Evolutionary conservation across 2,113 vertebrate genomes (phyloP).

Genomic region (Cepphus grylle): DNA sequence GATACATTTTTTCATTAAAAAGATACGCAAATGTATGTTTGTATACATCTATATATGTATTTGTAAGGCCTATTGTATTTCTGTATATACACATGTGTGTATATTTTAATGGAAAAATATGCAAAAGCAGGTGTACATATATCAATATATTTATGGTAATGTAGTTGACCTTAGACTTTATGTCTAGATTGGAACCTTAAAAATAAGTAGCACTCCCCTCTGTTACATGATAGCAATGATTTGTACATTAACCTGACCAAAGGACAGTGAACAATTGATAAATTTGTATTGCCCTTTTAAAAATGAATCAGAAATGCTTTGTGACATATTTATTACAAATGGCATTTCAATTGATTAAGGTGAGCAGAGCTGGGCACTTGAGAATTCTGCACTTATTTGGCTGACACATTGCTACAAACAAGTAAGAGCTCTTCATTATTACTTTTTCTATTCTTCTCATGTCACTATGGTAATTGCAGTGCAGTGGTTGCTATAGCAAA

Average conservation of each 20-base stretch:
- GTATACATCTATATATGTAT: not conserved
- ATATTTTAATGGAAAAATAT: not conserved
- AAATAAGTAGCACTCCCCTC: not conserved
- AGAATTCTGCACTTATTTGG: slow-evolving; percentile 27
- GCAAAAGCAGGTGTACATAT: not conserved
- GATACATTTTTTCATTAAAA: not conserved
- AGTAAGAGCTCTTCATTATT: slow-evolving; percentile 42
- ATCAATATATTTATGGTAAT: not conserved
- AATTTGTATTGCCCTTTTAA: not conserved
- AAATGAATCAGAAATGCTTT: slow-evolving; percentile 2
- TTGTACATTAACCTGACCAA: not conserved
- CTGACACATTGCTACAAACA: slow-evolving; percentile 39
- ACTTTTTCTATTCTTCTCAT: slow-evolving; percentile 24
- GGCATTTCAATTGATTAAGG: slow-evolving; percentile 27
- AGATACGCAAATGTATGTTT: not conserved
- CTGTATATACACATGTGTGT: accelerated
- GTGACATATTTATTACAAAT: slow-evolving; percentile 16
- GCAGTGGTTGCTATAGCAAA: slow-evolving; percentile 64
- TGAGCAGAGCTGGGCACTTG: not conserved
- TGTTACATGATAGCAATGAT: not conserved
- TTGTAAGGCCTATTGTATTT: not conserved
- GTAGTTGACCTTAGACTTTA: not conserved
- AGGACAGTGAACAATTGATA: not conserved
- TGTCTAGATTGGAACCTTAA: not conserved
- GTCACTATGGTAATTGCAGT: slow-evolving; percentile 59